Percentiles rank a stretch among this genome's conserved stretches.
Conservation (phyloP, 2,797 vertebrate genomes). For the Hozukius guyotensis region DNA sequence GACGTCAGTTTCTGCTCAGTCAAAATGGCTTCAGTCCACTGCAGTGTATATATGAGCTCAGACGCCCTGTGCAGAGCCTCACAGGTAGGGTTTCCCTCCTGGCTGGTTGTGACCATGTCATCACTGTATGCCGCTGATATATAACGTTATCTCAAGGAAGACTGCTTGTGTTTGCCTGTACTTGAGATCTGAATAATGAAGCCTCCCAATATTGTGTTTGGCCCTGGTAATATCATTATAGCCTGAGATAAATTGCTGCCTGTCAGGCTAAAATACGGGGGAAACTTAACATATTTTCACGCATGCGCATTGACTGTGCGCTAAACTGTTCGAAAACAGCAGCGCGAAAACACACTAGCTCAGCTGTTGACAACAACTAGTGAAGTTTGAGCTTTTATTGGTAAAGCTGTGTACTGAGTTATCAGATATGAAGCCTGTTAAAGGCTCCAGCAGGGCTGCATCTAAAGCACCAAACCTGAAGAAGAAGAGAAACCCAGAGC, state of each 20-base stretch:
- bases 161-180: accelerated
- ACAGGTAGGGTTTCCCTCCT: background rate
- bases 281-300: accelerated
- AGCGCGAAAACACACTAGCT: slow-evolving; percentile 35
- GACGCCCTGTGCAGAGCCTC: accelerated
- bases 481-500: background rate
- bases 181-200: background rate
- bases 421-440: slow-evolving; percentile 61
- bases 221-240: accelerated
- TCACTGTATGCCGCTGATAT: background rate
- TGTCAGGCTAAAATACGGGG: accelerated
- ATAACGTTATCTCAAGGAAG: too few relatives aligned
- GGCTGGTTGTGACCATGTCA: background rate
- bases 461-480: slow-evolving; percentile 52
- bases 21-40: background rate
- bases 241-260: background rate
- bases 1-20: background rate
- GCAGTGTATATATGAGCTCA: accelerated
- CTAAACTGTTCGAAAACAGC: slow-evolving; percentile 19
- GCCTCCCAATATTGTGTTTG: too few relatives aligned
- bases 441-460: slow-evolving; percentile 66
- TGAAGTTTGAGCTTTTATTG: accelerated
- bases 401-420: accelerated
- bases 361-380: background rate
- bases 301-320: slow-evolving; percentile 23